These are phyloP conservation scores for Diogma glabrata DNA, from an alignment of 2,888 invertebrate species.

Conservation along the genomic window DNA sequence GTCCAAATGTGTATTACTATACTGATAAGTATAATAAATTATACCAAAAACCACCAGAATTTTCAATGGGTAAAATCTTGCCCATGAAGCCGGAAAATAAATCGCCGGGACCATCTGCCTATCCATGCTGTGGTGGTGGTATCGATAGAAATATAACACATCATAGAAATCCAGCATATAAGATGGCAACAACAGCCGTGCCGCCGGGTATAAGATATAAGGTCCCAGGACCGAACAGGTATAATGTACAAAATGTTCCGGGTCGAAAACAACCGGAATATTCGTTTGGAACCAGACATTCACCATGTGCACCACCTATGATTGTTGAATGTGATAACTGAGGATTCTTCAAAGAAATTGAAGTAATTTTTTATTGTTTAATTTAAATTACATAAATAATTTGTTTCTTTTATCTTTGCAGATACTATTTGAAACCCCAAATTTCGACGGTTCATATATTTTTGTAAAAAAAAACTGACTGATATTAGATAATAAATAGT, in stretches of 20 bases:
- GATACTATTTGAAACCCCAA: no score
- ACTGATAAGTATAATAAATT: background rate
- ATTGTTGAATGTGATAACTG: constrained; percentile 33
- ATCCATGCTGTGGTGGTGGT: constrained; percentile 20
- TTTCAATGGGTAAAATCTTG: constrained; percentile 25
- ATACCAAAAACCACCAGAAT: background rate
- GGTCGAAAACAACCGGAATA: constrained; percentile 27
- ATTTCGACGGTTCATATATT: no score
- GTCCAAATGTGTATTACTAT: background rate
- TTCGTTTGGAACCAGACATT: constrained; percentile 31
- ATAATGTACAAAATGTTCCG: constrained; percentile 28
- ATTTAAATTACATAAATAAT: no score
- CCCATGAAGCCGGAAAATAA: constrained; percentile 14
- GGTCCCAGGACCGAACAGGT: constrained; percentile 29
- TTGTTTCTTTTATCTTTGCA: no score
- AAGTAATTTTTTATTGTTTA: no score
- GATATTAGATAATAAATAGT: no score
- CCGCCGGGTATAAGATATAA: constrained; percentile 18
- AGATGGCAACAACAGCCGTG: no score
- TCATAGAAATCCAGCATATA: constrained; percentile 25
- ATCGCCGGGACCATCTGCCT: constrained; percentile 34
- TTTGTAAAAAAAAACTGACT: no score
- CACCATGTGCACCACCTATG: constrained; percentile 30
- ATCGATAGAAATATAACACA: constrained; percentile 23
- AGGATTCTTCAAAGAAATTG: no score